These are phyloP conservation scores for Cecropterus lyciades DNA, from an alignment of 1,140 invertebrate species.

Conservation along the genomic window DNA sequence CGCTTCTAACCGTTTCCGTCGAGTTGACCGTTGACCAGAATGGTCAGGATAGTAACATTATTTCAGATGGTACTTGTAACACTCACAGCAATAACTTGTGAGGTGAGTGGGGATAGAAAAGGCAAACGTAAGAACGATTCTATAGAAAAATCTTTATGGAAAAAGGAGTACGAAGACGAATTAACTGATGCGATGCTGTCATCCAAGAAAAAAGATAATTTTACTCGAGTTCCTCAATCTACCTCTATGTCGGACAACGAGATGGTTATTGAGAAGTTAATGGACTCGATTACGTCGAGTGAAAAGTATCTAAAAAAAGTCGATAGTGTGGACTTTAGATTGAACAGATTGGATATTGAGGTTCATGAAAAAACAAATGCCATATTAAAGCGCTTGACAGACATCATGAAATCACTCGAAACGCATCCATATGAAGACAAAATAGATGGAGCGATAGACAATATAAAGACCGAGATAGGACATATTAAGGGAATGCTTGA, in stretches of 20 bases:
- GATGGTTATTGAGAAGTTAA: constrained; percentile 67
- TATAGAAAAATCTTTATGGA: constrained; percentile 63
- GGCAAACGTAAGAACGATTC: constrained; percentile 51
- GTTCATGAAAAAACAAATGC: constrained; percentile 73
- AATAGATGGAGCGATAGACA: constrained; percentile 48
- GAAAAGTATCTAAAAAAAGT: constrained; percentile 76
- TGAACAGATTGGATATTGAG: constrained; percentile 74
- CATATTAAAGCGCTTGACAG: constrained; percentile 64
- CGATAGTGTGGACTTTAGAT: constrained; percentile 71
- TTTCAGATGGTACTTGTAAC: constrained; percentile 40
- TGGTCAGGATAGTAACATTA: constrained; percentile 10
- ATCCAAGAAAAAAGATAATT: constrained; percentile 56
- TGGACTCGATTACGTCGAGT: constrained; percentile 71
- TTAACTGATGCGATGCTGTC: constrained; percentile 64
- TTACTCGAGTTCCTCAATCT: constrained; percentile 51
- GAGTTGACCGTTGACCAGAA: constrained; percentile 41
- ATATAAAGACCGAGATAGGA: constrained; percentile 52
- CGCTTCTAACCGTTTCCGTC: constrained; percentile 38
- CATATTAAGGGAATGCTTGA: constrained; percentile 54
- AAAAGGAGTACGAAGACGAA: constrained; percentile 71
- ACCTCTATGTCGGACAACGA: constrained; percentile 54
- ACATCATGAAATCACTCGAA: constrained; percentile 54
- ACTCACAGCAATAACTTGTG: constrained; percentile 43
- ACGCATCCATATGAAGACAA: constrained; percentile 46
- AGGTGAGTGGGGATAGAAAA: constrained; percentile 44